Percentiles rank a stretch among this genome's conserved stretches.
Conservation (phyloP, 2,113 vertebrate genomes). For the Vombatus ursinus region DNA sequence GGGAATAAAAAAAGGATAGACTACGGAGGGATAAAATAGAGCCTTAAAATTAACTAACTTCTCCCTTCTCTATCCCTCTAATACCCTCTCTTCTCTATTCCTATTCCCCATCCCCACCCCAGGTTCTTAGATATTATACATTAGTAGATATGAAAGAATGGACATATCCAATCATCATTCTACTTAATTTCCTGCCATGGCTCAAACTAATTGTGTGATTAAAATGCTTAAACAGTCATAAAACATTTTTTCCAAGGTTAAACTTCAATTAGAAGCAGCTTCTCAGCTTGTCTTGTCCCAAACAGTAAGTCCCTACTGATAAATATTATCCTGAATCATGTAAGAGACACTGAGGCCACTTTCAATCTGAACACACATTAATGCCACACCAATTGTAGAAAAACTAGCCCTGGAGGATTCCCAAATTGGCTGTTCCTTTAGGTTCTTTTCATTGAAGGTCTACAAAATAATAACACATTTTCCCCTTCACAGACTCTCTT, state of each 20-base stretch:
- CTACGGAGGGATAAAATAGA: background rate
- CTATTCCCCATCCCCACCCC: background rate
- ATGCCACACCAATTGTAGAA: slow-evolving; percentile 73
- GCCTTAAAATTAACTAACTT: background rate
- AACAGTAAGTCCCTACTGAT: slow-evolving; percentile 74
- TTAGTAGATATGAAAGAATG: background rate
- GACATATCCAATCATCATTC: slow-evolving; percentile 69
- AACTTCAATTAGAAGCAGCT: slow-evolving; percentile 84
- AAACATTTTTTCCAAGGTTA: slow-evolving; percentile 62
- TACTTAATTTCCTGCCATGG: slow-evolving; percentile 76
- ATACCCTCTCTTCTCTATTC: background rate
- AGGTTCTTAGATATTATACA: background rate
- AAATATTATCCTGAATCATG: slow-evolving; percentile 77
- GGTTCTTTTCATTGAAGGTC: slow-evolving; percentile 67
- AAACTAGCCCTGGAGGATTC: slow-evolving; percentile 73
- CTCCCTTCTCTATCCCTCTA: background rate
- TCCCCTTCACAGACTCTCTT: slow-evolving; percentile 9
- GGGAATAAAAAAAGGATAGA: background rate
- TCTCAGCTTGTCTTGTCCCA: slow-evolving; percentile 77
- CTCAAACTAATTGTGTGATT: slow-evolving; percentile 79
- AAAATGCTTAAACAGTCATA: slow-evolving; percentile 79
- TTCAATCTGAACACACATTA: slow-evolving; percentile 78
- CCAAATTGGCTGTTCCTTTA: slow-evolving; percentile 59
- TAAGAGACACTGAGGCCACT: slow-evolving; percentile 79
- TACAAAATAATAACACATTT: slow-evolving; percentile 75